Base-by-base conservation (phyloP, 2,888 invertebrate species). In the Mesochorus sp. region DNA sequence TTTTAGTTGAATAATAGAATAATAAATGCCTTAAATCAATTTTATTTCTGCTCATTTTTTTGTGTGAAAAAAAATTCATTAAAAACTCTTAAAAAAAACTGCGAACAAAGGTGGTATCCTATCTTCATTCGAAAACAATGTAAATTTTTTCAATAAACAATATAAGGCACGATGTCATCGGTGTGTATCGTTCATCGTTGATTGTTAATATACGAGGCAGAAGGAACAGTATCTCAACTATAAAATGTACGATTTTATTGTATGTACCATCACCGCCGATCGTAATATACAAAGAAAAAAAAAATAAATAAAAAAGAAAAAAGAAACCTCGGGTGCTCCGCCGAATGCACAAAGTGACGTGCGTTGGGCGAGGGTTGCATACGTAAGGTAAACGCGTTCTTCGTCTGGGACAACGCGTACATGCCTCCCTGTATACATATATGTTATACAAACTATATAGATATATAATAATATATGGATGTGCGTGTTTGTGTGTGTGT, bases 391-490 rank as follows among this genome's bases (percentile, higher is more conserved):
- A 8, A 19, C 21, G 2, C 47, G 39, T 17, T 47, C 21, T 19
- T 19, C 47, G 47, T 47, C 21, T 8, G 2, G 19, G n/a, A 51
- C 12, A 28, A 51, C 12, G 12, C 51, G 28, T 28, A 51, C 28
- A n/a, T n/a, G 14, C 51, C 19, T 14, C 28, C 14, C 8, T 28
- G n/a, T 51, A 5, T 28, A 51, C 6, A 21, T 47, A 47, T 47
- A 47, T 47, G 10, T 21, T 3, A 57, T n/a, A 19, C 10, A 21
- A 28, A 49, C 17, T 21, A 37, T 34, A 37, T 37, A 49, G n/a
- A 47, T n/a, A 64, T 39, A 64, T 34, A 21, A 24, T 26, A 34
- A 42, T 67, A 8, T 39, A n/a, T 39, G 14, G 5, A 39, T n/a
- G n/a, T n/a, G n/a, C n/a, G n/a, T n/a, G n/a, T n/a, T n/a, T n/a